Base-by-base conservation (phyloP, 1,140 invertebrate genomes). In the Pentalonia nigronervosa region DNA sequence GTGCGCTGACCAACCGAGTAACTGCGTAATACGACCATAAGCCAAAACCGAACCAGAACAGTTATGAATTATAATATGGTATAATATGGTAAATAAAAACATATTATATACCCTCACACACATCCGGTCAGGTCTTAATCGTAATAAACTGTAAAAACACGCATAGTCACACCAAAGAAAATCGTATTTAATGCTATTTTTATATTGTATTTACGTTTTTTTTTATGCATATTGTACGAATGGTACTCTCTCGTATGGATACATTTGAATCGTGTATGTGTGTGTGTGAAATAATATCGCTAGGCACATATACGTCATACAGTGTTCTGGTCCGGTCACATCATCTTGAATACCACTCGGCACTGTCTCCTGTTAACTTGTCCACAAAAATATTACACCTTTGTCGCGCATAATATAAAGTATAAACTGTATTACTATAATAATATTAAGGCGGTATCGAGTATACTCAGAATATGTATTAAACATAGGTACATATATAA, bases 311-410 rank as follows among this genome's bases (percentile, higher is more conserved):
- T 30, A 30, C 7, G 81, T 83, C 36, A 34, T 41, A 83, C 50
- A 23, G 21, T 20, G 60, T 76, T n/a, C 30, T 83, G 76, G 84
- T 47, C 84, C 17, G 17, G 47, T 50, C n/a, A 76, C 60, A 76
- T 76, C 14, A 34, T 88, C 47, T 87, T 47, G 30, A 14, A 47
- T n/a, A n/a, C 14, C 60, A 76, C 60, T 67, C 30, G 30, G 60
- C 84, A 30, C 41, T 47, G 45, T 41, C 23, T 25, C 36, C 45
- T n/a, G 14, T n/a, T 20, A 36, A 17, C 1, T n/a, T 87, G 45
- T 34, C 36, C n/a, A 34, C 86, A 3, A 50, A 88, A 88, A 88
- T 88, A 88, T 88, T 34, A 34, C 47, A 88, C 86, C 86, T 88
- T 50, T 47, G 7, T 83, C 34, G n/a, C 7, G 47, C 6, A 47